phyloP scores from a whole-genome alignment of 2,113 vertebrate species.

The Platysteira castanea region DNA sequence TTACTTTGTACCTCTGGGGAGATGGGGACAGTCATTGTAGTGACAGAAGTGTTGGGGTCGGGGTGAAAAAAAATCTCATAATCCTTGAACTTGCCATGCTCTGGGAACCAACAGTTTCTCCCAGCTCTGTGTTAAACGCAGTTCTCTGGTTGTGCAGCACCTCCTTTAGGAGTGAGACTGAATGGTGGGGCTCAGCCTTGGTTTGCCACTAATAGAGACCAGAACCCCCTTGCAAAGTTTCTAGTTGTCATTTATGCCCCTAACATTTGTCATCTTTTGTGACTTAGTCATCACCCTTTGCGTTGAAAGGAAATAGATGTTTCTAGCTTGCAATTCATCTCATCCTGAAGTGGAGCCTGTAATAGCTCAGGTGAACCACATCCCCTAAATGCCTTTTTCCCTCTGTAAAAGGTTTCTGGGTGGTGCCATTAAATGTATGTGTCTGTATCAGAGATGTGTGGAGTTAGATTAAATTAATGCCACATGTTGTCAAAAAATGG shows the following conservation, averaged over 20 bases:
- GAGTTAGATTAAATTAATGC: not conserved
- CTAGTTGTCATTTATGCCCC: not conserved
- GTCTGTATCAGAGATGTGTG: not conserved
- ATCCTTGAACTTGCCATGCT: not conserved
- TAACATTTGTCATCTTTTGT: not conserved
- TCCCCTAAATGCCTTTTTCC: not conserved
- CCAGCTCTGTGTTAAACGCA: not conserved
- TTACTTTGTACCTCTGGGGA: not conserved
- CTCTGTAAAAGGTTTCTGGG: not conserved
- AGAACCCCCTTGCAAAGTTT: not conserved
- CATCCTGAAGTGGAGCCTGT: not conserved
- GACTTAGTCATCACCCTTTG: not conserved
- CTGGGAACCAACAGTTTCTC: not conserved
- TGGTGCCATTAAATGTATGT: not conserved
- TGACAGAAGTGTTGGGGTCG: not conserved
- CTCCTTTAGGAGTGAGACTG: not conserved
- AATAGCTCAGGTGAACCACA: not conserved
- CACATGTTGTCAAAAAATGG: not conserved
- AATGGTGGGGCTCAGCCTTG: not conserved
- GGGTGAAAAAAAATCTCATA: not conserved
- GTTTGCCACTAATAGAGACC: not conserved
- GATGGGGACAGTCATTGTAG: not conserved
- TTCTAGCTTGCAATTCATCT: not conserved
- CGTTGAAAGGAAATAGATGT: fast-evolving
- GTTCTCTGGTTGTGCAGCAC: not conserved